A percentile compares a stretch with the other conserved stretches of the same genome.
Evolutionary conservation across 2,113 vertebrate genomes (phyloP).

Genomic region (Spea multiplicata): DNA sequence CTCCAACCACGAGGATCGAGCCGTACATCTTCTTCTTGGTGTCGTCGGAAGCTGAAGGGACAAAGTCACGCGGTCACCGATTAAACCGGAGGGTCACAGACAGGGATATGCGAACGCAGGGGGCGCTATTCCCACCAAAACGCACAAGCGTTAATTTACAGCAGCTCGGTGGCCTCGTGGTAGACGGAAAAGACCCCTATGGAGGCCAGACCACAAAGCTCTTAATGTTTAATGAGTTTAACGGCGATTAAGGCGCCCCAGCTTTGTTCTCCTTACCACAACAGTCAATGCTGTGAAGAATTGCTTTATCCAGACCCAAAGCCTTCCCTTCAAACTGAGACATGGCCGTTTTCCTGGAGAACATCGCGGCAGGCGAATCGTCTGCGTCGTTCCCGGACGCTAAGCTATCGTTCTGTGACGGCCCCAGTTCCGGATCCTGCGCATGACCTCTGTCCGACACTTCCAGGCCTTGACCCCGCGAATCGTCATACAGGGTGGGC

Average conservation of each 20-base stretch:
- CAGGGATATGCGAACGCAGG: no score
- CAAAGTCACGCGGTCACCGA: neutral
- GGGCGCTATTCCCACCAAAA: no score
- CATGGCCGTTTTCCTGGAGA: conserved; percentile 87
- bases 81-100: neutral
- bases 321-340: conserved; percentile 96
- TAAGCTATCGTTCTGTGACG: conserved; percentile 79
- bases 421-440: conserved; percentile 81
- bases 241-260: no score
- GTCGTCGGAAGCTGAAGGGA: conserved; percentile 86
- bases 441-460: conserved; percentile 71
- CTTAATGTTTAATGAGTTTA: no score
- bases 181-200: no score
- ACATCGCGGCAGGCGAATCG: conserved; percentile 79
- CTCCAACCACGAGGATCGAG: conserved; percentile 93
- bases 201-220: no score
- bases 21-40: conserved; percentile 99
- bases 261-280: conserved; percentile 73
- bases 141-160: no score
- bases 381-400: conserved; percentile 80
- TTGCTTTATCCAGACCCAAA: conserved; percentile 92
- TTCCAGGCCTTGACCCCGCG: conserved; percentile 75
- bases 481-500: conserved; percentile 79
- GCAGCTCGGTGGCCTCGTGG: no score
- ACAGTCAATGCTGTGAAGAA: conserved; percentile 96